Evolutionary conservation across 1,140 invertebrate genomes (phyloP), one percentile per base, ranked within the genome.

Genomic region (Micrasema minimum): DNA sequence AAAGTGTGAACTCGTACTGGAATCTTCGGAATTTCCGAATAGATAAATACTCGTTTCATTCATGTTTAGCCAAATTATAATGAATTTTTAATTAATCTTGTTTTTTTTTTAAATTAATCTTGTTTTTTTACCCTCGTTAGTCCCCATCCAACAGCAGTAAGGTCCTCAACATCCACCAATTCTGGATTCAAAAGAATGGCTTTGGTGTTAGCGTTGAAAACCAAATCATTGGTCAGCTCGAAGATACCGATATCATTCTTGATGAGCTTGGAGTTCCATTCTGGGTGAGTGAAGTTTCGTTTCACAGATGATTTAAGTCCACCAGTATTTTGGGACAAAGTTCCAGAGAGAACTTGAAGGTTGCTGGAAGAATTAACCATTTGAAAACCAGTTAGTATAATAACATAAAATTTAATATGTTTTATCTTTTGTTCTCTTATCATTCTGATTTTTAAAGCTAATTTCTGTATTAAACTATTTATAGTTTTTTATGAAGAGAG

Each of bases 81-180:
- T n/a, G n/a, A n/a, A n/a, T n/a, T n/a, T n/a, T n/a, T n/a, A n/a
- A n/a, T n/a, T n/a, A n/a, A n/a, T n/a, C n/a, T n/a, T n/a, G n/a
- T n/a, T n/a, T n/a, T n/a, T n/a, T n/a, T n/a, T n/a, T n/a, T n/a
- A n/a, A n/a, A n/a, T n/a, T n/a, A n/a, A n/a, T n/a, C n/a, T n/a
- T n/a, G n/a, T n/a, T n/a, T n/a, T n/a, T n/a, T 37, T 46, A 71
- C 75, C 82, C 43, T 77, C 2, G 81, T 84, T 10, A 78, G 81
- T 23, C 84, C 84, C 84, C 84, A 85, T 3, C 84, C 84, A 3
- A 82, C 83, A 10, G 85, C 75, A n/a, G 77, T 69, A 5, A 81
- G 80, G 0, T 79, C 76, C 61, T 20, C 59, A 14, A 38, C 46
- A 20, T 10, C 70, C 6, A 73, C 31, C 70, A 79, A 78, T 43